phyloP scores from a whole-genome alignment of 2,888 invertebrate genomes.

The Chrysomela aeneicollis region DNA sequence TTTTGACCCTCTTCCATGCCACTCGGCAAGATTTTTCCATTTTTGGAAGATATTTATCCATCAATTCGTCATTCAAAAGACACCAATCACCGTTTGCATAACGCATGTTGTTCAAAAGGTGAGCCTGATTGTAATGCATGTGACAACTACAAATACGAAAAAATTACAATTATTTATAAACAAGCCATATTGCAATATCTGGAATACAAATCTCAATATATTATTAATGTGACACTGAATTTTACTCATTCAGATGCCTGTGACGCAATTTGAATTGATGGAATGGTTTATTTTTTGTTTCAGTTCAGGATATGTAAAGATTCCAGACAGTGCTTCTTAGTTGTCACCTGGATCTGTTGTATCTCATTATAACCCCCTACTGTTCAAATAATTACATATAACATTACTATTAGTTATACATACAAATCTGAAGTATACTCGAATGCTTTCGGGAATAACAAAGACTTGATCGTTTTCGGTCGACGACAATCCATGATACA shows the following conservation, averaged over 20 bases:
- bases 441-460: conserved; percentile 43
- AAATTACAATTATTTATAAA: too few relatives aligned
- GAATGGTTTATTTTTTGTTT: too few relatives aligned
- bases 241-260: too few relatives aligned
- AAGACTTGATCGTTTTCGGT: conserved; percentile 1
- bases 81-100: conserved; percentile 44
- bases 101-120: conserved; percentile 40
- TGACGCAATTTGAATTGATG: too few relatives aligned
- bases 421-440: conserved; percentile 55
- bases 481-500: conserved; percentile 30
- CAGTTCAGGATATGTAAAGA: too few relatives aligned
- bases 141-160: conserved; percentile 45
- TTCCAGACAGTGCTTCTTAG: too few relatives aligned
- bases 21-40: conserved; percentile 66
- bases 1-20: conserved; percentile 43
- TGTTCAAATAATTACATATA: too few relatives aligned
- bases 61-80: conserved; percentile 58
- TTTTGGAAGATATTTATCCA: conserved; percentile 64
- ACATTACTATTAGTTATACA: conserved; percentile 34
- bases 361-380: too few relatives aligned
- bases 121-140: conserved; percentile 42
- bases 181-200: too few relatives aligned
- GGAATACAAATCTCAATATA: too few relatives aligned
- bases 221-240: too few relatives aligned
- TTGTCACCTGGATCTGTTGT: too few relatives aligned